Percentiles rank a stretch among this genome's conserved stretches.
Evolutionary conservation across 1,140 invertebrate species (phyloP).

Genomic region (Atopsyche davidsoni): DNA sequence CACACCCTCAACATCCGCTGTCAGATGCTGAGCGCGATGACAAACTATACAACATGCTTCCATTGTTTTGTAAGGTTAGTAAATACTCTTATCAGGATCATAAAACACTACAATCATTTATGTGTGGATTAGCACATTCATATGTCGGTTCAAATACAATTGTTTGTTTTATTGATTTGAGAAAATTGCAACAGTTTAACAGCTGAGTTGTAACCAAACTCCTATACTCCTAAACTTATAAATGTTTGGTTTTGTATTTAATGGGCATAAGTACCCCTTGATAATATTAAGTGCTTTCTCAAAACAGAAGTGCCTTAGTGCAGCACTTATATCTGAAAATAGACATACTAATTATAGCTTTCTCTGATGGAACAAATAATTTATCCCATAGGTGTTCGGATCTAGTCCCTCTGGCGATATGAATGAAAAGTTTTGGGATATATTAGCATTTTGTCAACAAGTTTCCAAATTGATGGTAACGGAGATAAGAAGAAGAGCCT

Average conservation of each 20-base stretch:
- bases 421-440: conserved; percentile 93
- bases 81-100: no score
- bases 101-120: no score
- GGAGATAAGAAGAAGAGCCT: conserved; percentile 87
- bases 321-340: neutral
- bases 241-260: conserved; percentile 5
- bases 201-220: neutral
- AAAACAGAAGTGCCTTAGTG: neutral
- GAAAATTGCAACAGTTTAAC: neutral
- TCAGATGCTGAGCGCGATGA: conserved; percentile 82
- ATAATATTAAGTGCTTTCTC: neutral
- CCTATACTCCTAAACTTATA: no score
- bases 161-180: neutral
- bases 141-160: no score
- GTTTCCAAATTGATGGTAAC: conserved; percentile 92
- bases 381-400: conserved; percentile 72
- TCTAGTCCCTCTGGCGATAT: conserved; percentile 84
- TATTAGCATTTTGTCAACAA: conserved; percentile 87
- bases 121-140: no score
- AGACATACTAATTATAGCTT: conserved; percentile 18
- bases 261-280: no score
- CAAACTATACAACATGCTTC: conserved; percentile 96
- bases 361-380: neutral
- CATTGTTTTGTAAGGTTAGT: conserved; percentile 96
- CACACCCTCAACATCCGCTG: conserved; percentile 74